Evolutionary conservation across 2,113 vertebrate species (phyloP), one percentile per base, ranked within the genome.

Genomic region (Oreochromis niloticus): DNA sequence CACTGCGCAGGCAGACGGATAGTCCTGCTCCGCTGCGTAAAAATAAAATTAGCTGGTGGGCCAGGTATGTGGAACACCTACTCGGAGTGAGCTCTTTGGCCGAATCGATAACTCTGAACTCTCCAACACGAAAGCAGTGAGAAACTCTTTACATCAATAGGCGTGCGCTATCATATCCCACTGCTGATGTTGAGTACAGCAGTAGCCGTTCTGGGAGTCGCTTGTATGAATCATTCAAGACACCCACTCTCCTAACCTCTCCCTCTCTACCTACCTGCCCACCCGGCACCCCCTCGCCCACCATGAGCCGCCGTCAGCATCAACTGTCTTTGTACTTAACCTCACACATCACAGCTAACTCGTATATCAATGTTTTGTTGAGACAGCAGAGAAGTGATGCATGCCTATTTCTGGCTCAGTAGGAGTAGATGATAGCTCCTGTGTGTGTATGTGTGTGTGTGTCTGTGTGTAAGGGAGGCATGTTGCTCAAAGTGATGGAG

Each of bases 301-400:
- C 92, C 87, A 57, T 9, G 48, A 87, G 86, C 86, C 43, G 85
- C 91, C 90, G 24, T 80, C 89, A 89, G 93, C 92, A 50, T 89
- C 90, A 81, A 85, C 92, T 9, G 90, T 92, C 94, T 96, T 94
- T 94, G 92, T 94, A 94, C 94, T 95, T 95, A 96, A 96, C 94
- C 94, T 91, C 90, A 84, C 82, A 90, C 90, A 92, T 95, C 92
- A 92, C 89, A 88, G 91, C 92, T 95, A 95, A 95, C 95, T 94
- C 86, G 34, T 94, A 94, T 81, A 95, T 95, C 95, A 94, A 94
- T 94, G 94, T 32, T 61, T 91, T 48, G 82, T 86, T 88, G 89
- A 92, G 94, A 94, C 91, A 82, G 81, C 32, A 14, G 85, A 86
- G 93, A 89, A 86, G 85, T 91, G 86, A 92, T 89, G 80, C 14